These are phyloP conservation scores for Pseudochromis fuscus DNA, from an alignment of 2,797 vertebrate species.

Conservation along the genomic window DNA sequence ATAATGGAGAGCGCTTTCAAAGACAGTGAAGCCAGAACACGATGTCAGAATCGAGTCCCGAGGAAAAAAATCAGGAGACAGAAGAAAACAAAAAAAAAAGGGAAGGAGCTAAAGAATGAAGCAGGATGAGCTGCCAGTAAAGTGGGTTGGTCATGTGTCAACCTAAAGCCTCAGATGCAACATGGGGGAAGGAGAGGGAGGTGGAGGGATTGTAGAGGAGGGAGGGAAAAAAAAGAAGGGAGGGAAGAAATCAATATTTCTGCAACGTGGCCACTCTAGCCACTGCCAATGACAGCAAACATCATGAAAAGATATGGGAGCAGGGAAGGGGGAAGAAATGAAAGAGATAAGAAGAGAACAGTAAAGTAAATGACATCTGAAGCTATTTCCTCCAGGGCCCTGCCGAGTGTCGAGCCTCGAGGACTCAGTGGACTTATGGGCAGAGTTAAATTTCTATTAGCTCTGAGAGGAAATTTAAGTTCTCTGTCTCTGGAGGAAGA, in stretches of 20 bases:
- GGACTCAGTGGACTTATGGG: constrained; percentile 83
- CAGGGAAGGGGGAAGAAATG: constrained; percentile 83
- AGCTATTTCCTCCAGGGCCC: constrained; percentile 85
- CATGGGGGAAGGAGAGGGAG: constrained; percentile 39
- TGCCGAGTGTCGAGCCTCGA: constrained; percentile 74
- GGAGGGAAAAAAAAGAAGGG: constrained; percentile 12
- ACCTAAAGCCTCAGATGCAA: constrained; percentile 61
- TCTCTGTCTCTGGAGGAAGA: constrained; percentile 76
- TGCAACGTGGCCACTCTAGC: constrained; percentile 82
- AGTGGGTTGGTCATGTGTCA: constrained; percentile 68
- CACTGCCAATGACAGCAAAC: constrained; percentile 86
- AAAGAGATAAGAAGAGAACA: constrained; percentile 88
- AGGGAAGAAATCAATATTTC: constrained; percentile 85
- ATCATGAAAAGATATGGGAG: constrained; percentile 88
- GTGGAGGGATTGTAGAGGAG: constrained; percentile 38
- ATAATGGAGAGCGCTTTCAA: constrained; percentile 52
- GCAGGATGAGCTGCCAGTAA: constrained; percentile 59
- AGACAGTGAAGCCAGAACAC: constrained; percentile 52
- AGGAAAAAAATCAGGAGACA: constrained; percentile 25
- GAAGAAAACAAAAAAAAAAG: constrained; percentile 41
- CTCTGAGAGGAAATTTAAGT: constrained; percentile 83
- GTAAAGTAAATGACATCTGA: constrained; percentile 89
- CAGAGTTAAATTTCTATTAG: constrained; percentile 88
- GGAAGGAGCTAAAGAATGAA: constrained; percentile 42
- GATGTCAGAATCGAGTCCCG: constrained; percentile 54